Conservation (phyloP, 1,140 invertebrate species). For the Sitobion miscanthi region DNA sequence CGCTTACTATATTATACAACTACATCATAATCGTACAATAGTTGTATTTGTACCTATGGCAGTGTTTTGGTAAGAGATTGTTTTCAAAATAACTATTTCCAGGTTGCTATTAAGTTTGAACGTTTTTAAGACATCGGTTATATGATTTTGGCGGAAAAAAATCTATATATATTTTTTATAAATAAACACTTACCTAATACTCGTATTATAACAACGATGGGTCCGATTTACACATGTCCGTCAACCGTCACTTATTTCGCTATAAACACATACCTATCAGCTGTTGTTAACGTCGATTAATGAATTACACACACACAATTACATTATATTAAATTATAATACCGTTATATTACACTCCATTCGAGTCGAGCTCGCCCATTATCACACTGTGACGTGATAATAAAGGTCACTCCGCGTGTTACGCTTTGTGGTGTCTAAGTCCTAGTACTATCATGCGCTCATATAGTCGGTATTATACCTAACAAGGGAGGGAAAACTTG, state of each 20-base stretch:
- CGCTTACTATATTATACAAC: no score
- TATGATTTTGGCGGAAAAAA: neutral
- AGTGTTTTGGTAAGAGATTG: neutral
- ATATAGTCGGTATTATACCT: neutral
- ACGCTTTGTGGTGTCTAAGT: neutral
- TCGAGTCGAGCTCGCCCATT: neutral
- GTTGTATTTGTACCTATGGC: no score
- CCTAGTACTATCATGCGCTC: no score
- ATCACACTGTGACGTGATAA: neutral
- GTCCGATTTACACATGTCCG: neutral
- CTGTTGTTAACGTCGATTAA: neutral
- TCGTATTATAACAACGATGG: neutral
- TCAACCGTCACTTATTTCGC: neutral
- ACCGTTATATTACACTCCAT: neutral
- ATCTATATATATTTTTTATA: neutral
- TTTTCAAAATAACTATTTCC: neutral
- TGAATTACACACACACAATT: neutral
- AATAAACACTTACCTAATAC: neutral
- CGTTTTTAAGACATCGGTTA: neutral
- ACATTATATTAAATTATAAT: neutral
- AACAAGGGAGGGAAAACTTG: no score
- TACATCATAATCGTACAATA: no score
- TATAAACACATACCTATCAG: neutral
- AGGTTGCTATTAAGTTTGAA: neutral
- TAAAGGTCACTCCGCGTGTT: neutral